Conservation (phyloP, 2,113 vertebrate species). For the Murina feae region DNA sequence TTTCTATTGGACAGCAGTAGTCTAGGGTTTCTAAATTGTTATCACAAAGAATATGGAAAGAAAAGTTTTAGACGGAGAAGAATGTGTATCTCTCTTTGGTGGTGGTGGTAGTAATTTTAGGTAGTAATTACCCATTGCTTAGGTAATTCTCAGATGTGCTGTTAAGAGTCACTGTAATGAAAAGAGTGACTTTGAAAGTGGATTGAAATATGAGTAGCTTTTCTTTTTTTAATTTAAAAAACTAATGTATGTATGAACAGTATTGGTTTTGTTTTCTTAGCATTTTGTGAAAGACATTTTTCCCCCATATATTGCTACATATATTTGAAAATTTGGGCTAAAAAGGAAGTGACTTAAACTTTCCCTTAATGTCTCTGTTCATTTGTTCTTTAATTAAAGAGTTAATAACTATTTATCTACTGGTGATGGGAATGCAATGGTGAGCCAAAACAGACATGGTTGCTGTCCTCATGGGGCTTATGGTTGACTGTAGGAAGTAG, state of each 20-base stretch:
- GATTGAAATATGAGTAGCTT: neutral
- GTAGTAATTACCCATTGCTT: neutral
- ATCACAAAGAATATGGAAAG: neutral
- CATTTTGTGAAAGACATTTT: neutral
- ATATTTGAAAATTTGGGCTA: neutral
- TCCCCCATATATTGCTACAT: neutral
- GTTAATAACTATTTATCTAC: neutral
- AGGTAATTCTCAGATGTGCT: neutral
- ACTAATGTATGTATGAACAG: neutral
- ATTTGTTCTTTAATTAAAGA: neutral
- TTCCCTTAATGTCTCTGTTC: neutral
- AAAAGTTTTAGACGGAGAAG: neutral
- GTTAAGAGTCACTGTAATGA: neutral
- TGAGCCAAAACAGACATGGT: neutral
- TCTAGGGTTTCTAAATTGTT: neutral
- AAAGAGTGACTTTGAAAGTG: neutral
- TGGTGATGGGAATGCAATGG: neutral
- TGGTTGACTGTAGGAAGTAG: neutral
- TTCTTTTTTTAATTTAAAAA: neutral
- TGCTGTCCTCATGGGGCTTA: neutral
- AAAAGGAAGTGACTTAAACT: neutral
- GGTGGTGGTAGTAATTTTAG: neutral
- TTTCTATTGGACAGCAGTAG: neutral
- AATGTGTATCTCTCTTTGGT: neutral
- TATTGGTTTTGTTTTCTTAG: constrained; percentile 3